A percentile compares a stretch with the other conserved stretches of the same genome.
These are phyloP conservation scores for Batillaria attramentaria DNA, from an alignment of 1,140 invertebrate species.

Conservation along the genomic window DNA sequence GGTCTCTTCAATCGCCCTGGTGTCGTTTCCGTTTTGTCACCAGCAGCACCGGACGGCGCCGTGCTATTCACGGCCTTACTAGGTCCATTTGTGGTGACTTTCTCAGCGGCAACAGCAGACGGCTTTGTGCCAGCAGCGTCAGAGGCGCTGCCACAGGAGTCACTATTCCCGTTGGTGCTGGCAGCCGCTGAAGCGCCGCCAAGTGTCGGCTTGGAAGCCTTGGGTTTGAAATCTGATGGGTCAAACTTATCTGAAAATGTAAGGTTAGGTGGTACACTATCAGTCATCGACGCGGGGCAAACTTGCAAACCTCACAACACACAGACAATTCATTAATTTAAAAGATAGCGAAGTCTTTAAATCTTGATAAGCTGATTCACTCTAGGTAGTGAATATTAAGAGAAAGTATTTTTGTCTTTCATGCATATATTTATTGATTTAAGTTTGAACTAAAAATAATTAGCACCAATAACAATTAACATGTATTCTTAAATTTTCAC, in stretches of 20 bases:
- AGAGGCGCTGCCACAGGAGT: not conserved
- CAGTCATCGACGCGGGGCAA: too few species aligned
- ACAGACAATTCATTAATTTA: too few species aligned
- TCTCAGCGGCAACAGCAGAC: not conserved
- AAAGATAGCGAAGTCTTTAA: too few species aligned
- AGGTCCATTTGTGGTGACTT: conserved; percentile 15
- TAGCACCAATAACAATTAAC: too few species aligned
- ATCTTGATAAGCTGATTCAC: too few species aligned
- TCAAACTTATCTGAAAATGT: conserved; percentile 43
- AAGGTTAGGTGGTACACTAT: too few species aligned
- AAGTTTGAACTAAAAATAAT: too few species aligned
- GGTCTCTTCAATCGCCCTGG: not conserved
- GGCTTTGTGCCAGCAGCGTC: not conserved
- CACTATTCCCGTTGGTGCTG: not conserved
- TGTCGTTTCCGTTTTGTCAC: not conserved
- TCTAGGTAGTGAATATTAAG: too few species aligned
- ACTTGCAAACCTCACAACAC: too few species aligned
- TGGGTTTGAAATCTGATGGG: conserved; percentile 39
- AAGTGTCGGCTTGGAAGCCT: conserved; percentile 14
- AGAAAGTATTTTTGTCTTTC: too few species aligned
- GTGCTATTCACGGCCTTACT: not conserved
- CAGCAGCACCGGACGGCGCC: not conserved
- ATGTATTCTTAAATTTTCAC: too few species aligned
- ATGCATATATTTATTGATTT: too few species aligned
- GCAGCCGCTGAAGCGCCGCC: not conserved